Conservation (phyloP, 2,797 vertebrate species). For the Xenops minutus region DNA sequence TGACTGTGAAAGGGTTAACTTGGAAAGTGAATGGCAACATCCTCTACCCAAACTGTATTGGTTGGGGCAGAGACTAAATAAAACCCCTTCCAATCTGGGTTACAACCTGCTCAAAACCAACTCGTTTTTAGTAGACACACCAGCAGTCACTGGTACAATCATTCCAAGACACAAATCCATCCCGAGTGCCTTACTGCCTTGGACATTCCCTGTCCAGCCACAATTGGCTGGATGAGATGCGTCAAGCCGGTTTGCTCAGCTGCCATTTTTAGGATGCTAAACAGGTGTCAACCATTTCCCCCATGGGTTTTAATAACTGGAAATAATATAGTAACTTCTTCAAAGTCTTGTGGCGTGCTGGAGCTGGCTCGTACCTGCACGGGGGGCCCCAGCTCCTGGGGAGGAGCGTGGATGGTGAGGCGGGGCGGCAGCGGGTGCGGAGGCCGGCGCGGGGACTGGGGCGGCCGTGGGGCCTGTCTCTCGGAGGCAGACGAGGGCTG, state of each 20-base stretch:
- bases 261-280: neutral
- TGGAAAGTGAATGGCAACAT: neutral
- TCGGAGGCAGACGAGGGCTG: constrained; percentile 85
- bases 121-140: neutral
- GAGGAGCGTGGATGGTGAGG: constrained; percentile 85
- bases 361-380: constrained; percentile 78
- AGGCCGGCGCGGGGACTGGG: constrained; percentile 88
- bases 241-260: neutral
- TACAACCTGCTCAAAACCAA: neutral
- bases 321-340: neutral
- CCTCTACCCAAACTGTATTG: neutral
- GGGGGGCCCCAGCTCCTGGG: constrained; percentile 88
- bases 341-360: neutral
- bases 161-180: neutral
- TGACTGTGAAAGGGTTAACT: neutral
- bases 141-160: neutral
- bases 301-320: neutral
- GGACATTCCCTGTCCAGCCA: neutral
- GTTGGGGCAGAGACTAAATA: neutral
- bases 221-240: neutral
- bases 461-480: constrained; percentile 81
- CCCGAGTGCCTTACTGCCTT: neutral
- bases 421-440: constrained; percentile 86
- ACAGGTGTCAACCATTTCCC: neutral
- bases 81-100: neutral